Evolutionary conservation across 2,888 invertebrate species (phyloP), one percentile per base, ranked within the genome.

Genomic region (Oligia strigilis): DNA sequence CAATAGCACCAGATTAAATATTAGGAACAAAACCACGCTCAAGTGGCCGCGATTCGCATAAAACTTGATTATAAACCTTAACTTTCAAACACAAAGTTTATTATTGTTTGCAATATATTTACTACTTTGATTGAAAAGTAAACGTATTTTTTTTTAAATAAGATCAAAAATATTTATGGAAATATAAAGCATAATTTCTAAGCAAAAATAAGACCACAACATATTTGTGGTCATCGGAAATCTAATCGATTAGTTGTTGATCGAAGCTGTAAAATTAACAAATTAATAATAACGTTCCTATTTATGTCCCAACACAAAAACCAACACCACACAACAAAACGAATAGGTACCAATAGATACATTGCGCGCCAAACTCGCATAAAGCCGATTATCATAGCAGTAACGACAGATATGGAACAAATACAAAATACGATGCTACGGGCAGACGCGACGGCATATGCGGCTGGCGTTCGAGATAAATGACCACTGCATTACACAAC

Each of bases 391-490:
- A 89, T 85, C 75, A 85, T 80, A 80, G 58, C 62, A 70, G 72
- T 66, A 49, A 49, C 76, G 82, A 73, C 78, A 78, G 83, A 88
- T 89, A 89, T 85, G 72, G 74, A 84, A 83, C 79, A 82, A 83
- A 84, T 85, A 86, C 78, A 75, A 88, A 87, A 86, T 88, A 87
- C 80, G 85, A 82, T 82, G 80, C 80, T 84, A 79, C 85, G 75
- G 75, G 72, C 82, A 84, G 77, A 77, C 76, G 77, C 89, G 71
- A 78, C 90, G 86, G 90, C 93, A 93, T 88, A 91, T 94, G 94
- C 87, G 89, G 88, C 86, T 93, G 94, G 91, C 95, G 82, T 91
- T 88, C 81, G 84, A 94, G 93, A 95, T 93, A 93, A 95, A 95
- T 93, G 92, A 93, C 92, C 88, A 81, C 92, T 92, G 94, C 94